phyloP scores from a whole-genome alignment of 35 echinoderm and acorn worm species.

The Apostichopus japonicus region DNA sequence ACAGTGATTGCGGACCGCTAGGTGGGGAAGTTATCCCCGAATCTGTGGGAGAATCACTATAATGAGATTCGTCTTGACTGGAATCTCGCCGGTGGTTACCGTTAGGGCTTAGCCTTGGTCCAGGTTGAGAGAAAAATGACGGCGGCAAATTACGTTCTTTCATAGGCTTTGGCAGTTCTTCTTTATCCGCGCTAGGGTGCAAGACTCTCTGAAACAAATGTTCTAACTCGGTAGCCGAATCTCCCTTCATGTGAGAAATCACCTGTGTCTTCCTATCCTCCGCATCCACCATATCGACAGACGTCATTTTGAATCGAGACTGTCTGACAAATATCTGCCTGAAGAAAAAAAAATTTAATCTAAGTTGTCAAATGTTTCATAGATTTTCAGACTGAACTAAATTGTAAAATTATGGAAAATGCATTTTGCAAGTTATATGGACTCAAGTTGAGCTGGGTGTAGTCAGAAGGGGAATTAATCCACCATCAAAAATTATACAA shows the following conservation, averaged over 20 bases:
- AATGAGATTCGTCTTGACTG: conserved; percentile 83
- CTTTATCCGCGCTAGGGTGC: conserved; percentile 36
- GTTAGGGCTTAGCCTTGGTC: conserved; percentile 37
- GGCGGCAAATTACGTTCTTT: conserved; percentile 78
- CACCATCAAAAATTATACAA: too few species aligned
- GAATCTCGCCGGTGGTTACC: conserved; percentile 74
- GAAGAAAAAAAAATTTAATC: too few species aligned
- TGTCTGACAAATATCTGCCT: not conserved
- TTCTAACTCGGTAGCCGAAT: conserved; percentile 78
- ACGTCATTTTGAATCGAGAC: not conserved
- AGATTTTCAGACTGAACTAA: too few species aligned
- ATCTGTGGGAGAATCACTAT: conserved; percentile 37
- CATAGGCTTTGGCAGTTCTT: conserved; percentile 71
- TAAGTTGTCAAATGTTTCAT: too few species aligned
- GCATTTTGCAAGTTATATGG: too few species aligned
- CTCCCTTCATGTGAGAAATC: conserved; percentile 79
- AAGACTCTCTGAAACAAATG: conserved; percentile 82
- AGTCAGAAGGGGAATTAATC: too few species aligned
- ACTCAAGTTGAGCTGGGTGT: too few species aligned
- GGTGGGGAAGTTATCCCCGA: conserved; percentile 53
- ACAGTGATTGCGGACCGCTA: conserved; percentile 35
- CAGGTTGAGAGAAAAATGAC: conserved; percentile 85
- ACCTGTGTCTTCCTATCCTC: conserved; percentile 47
- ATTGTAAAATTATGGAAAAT: too few species aligned
- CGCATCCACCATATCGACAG: conserved; percentile 32